A percentile compares a stretch with the other conserved stretches of the same genome.
These are phyloP conservation scores for Arion vulgaris DNA, from an alignment of 1,140 invertebrate species.

Conservation along the genomic window DNA sequence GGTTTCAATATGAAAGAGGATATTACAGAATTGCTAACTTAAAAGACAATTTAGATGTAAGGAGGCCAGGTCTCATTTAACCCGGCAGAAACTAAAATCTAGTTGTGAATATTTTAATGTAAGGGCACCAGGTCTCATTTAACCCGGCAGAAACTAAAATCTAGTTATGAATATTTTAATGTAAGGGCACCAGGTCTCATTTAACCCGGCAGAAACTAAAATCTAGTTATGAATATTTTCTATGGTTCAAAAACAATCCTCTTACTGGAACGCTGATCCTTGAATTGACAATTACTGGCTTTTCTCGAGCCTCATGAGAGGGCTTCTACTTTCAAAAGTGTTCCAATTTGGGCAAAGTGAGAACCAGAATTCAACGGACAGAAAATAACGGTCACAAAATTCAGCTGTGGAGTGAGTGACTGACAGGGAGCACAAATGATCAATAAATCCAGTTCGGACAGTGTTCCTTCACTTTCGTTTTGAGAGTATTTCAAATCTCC, in stretches of 20 bases:
- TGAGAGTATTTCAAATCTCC: background rate
- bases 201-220: too few relatives aligned
- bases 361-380: too few relatives aligned
- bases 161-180: too few relatives aligned
- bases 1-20: too few relatives aligned
- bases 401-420: background rate
- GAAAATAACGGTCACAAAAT: background rate
- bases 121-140: too few relatives aligned
- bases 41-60: too few relatives aligned
- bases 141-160: too few relatives aligned
- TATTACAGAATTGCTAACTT: too few relatives aligned
- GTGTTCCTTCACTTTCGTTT: background rate
- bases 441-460: background rate
- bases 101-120: too few relatives aligned
- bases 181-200: too few relatives aligned
- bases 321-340: background rate
- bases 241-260: background rate
- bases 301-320: background rate
- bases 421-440: background rate
- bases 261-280: background rate
- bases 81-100: too few relatives aligned
- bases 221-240: background rate
- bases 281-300: constrained; percentile 4
- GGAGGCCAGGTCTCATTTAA: too few relatives aligned
- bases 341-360: background rate